Evolutionary conservation across 30 jellyfish, hydroid and myxozoan genomes (phyloP), one percentile per base, ranked within the genome.

Genomic region (Mastigias papua): DNA sequence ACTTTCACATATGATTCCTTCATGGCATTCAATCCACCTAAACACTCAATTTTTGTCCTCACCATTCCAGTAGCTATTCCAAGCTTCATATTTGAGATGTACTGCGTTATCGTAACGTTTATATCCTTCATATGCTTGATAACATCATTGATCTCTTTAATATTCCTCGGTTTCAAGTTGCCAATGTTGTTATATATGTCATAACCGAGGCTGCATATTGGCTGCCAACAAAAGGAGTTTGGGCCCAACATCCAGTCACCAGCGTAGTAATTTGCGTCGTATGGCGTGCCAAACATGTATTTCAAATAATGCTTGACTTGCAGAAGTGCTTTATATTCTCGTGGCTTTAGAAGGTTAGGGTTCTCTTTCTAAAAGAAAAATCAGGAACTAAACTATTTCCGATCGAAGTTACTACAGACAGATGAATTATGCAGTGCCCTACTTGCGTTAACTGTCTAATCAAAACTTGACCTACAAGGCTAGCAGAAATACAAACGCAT

Each of bases 171-270:
- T 54, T 69, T 60, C 89, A 88, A 64, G 16, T 90, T 60, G 7
- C 97, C 97, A 25, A 93, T 84, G 42, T 91, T 75, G 80, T 69
- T 80, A 71, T 78, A 72, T 54, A 93, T 65, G 34, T 78, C 94
- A 37, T 82, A 93, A 61, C 91, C 95, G 29, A 93, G 58, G 21
- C 64, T 49, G 58, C 98, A 93, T 0, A 93, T 93, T 1, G 98
- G 96, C 69, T 93, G 97, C 91, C 96, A 76, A 35, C 98, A 93
- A 71, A 93, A 89, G 10, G 92, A 73, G 65, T 87, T 81, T 0
- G 98, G 98, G 28, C 98, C 98, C 27, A 93, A 82, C 93, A 93
- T 77, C 98, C 98, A 93, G 48, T 88, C 89, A 1, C 96, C 98
- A 33, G 93, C 93, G 60, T 87, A 77, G 77, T 88, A 93, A 63